Evolutionary conservation across 1,140 invertebrate genomes (phyloP), one percentile per base, ranked within the genome.

Genomic region (Bacillus rossius): DNA sequence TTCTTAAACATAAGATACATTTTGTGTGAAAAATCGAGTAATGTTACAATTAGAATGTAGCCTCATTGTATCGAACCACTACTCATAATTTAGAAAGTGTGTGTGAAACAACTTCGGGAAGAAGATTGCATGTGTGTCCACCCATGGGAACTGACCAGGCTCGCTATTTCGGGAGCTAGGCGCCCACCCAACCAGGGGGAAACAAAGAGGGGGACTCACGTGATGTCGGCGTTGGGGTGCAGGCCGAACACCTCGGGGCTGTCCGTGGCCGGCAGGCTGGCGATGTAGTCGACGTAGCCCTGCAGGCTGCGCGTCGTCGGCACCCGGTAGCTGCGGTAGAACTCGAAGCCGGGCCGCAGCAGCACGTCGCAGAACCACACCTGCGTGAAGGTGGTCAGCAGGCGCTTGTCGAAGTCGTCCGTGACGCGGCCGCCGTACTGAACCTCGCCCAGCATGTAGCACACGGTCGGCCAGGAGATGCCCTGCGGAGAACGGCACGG

Each of bases 391-490:
- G 94, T 96, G 17, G 88, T 92, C 3, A 97, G 73, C 10, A 97
- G 76, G 54, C 93, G 79, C 73, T 96, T 96, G 71, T 96, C 94
- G 73, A 93, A 96, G 69, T 98, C 94, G 69, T 98, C 95, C 0
- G 95, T 98, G 0, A 98, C 94, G 66, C 95, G 77, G 1, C 96
- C 96, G 14, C 96, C 96, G 71, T 98, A 98, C 72, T 96, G 92
- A 61, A 97, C 94, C 75, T 98, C 94, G 23, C 94, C 94, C 40
- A 98, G 84, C 94, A 99, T 98, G 65, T 98, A 99, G 67, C 95
- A 94, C 1, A 99, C 87, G 1, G 95, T 98, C 26, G 92, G 90
- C 94, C 94, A 99, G 0, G 94, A 98, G 50, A 98, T 92, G 34
- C 93, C 93, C 80, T 84, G 68, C 17, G 68, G 62, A 61, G 42